Evolutionary conservation across 1,140 invertebrate species (phyloP), one percentile per base, ranked within the genome.

Genomic region (Bombus confusus): DNA sequence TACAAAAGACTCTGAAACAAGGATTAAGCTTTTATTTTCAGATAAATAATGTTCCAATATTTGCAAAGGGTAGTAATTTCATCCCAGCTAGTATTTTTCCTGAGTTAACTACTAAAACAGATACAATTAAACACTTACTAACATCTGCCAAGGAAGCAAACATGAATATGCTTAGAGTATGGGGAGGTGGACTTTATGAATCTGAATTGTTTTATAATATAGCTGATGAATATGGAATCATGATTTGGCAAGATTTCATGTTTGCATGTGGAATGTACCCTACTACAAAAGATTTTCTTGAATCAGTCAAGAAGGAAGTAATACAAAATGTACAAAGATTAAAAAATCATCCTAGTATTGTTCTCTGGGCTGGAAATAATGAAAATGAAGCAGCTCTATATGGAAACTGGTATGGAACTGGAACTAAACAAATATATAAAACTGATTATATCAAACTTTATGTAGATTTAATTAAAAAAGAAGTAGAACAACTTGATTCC

Each of bases 221-320:
- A 43, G 98, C 98, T 83, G 98, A 98, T 91, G 95, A 97, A 90
- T 95, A 97, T 39, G 98, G 98, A 25, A 97, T 98, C 41, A 95
- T 98, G 88, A 97, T 98, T 66, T 98, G 98, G 98, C 98, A 98
- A 95, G 98, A 99, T 94, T 97, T 99, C 86, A 99, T 99, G 97
- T 99, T 99, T 95, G 99, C 99, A 0, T 99, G 98, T 93, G 96
- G 97, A 12, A 98, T 99, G 97, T 99, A 99, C 95, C 99, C 99
- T 10, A 96, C 96, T 0, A 96, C 96, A 79, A 85, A 95, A 0
- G 93, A 96, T 18, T 99, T 99, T 95, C 94, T 99, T 4, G 87
- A 95, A 5, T 97, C 96, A 22, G 98, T 99, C 1, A 93, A 94
- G 57, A 92, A 94, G 34, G 99, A 99, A 96, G 95, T 99, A 15